Conservation (phyloP, 2,797 vertebrate genomes). For the Melanotaenia parkinsoni region DNA sequence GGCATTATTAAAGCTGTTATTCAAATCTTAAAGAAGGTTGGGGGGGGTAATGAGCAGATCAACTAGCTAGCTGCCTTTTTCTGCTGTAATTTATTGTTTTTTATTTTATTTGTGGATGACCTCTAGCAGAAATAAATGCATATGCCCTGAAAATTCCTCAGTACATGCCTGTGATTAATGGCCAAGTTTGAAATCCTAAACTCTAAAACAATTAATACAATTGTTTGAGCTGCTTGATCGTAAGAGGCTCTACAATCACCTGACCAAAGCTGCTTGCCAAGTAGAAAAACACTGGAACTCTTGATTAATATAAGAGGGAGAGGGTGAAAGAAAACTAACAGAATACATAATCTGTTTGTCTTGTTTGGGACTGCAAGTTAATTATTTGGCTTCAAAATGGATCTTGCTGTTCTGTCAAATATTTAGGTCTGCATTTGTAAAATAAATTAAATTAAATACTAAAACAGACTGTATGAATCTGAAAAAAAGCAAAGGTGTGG, state of each 20-base stretch:
- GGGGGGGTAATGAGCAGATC: background rate
- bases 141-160: background rate
- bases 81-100: background rate
- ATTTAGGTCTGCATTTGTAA: background rate
- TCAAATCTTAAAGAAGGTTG: background rate
- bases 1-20: too few species aligned
- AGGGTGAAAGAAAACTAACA: slow-evolving; percentile 1
- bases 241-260: slow-evolving; percentile 43
- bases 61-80: background rate
- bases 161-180: slow-evolving; percentile 14
- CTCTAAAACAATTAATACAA: slow-evolving; percentile 49
- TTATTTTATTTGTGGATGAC: background rate
- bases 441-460: too few species aligned
- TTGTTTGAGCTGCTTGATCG: slow-evolving; percentile 44
- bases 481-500: background rate
- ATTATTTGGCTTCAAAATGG: background rate
- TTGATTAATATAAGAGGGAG: background rate
- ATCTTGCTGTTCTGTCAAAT: background rate
- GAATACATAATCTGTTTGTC: background rate
- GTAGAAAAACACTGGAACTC: slow-evolving; percentile 22
- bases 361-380: background rate
- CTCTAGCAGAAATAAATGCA: background rate
- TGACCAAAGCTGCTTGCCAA: slow-evolving; percentile 40
- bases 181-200: slow-evolving; percentile 45
- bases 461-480: background rate